phyloP scores from a whole-genome alignment of 2,797 vertebrate genomes.

The Rhyacichthys aspro region DNA sequence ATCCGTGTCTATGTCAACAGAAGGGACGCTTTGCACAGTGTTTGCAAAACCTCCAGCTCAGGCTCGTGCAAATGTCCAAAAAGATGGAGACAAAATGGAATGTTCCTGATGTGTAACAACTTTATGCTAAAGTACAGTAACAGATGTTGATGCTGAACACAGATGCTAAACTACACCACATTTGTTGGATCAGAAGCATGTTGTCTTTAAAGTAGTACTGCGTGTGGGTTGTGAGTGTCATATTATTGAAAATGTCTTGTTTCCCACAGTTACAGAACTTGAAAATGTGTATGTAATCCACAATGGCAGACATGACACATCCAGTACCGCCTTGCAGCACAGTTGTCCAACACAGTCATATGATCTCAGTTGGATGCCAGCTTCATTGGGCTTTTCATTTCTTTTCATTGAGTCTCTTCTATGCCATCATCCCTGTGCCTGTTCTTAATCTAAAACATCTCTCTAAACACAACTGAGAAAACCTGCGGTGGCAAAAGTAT shows the following conservation, averaged over 20 bases:
- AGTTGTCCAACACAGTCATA: slow-evolving; percentile 20
- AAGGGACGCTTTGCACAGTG: slow-evolving; percentile 11
- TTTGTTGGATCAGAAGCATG: too few relatives aligned
- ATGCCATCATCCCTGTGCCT: too few relatives aligned
- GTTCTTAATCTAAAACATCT: too few relatives aligned
- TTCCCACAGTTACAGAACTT: neutral
- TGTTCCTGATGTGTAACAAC: slow-evolving; percentile 27
- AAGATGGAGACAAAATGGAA: too few relatives aligned
- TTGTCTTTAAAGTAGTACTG: too few relatives aligned
- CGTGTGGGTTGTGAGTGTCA: neutral
- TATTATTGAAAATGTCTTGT: neutral
- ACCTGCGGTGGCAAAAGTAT: too few relatives aligned
- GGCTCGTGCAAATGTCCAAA: slow-evolving; percentile 15
- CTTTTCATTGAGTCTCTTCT: slow-evolving; percentile 36
- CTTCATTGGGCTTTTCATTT: slow-evolving; percentile 39
- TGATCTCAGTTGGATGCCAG: slow-evolving; percentile 27
- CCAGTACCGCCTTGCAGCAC: slow-evolving; percentile 22
- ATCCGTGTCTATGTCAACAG: slow-evolving; percentile 15
- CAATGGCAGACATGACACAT: slow-evolving; percentile 4
- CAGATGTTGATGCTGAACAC: slow-evolving; percentile 60
- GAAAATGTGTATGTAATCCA: neutral
- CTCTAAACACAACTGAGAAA: too few relatives aligned
- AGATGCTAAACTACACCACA: neutral
- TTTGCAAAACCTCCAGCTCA: slow-evolving; percentile 40
- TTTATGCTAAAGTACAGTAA: slow-evolving; percentile 55